Evolutionary conservation across 2,888 invertebrate species (phyloP).

Genomic region (Ypsolopha scabrella): DNA sequence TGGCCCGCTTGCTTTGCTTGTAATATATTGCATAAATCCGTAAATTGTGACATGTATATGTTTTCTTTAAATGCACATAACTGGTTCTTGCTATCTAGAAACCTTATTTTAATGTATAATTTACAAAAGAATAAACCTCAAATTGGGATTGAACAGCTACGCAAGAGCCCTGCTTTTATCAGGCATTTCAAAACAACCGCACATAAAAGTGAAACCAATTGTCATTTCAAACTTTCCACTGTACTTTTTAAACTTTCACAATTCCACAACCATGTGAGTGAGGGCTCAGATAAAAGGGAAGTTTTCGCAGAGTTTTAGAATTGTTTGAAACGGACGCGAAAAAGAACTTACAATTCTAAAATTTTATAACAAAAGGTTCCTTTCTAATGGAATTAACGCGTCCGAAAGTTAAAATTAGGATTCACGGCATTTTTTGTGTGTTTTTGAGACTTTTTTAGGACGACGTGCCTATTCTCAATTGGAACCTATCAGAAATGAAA

Average conservation of each 20-base stretch:
- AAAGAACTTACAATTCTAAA: conserved; percentile 64
- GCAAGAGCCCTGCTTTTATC: neutral
- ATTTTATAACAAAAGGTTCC: conserved; percentile 56
- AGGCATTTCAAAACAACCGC: conserved; percentile 17
- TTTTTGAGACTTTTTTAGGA: neutral
- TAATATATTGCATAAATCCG: too few species aligned
- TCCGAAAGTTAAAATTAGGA: neutral
- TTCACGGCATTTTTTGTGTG: neutral
- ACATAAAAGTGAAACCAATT: conserved; percentile 42
- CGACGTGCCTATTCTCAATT: too few species aligned
- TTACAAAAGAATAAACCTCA: too few species aligned
- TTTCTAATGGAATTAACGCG: conserved; percentile 44
- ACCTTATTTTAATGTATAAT: too few species aligned
- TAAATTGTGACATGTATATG: too few species aligned
- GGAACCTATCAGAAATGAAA: too few species aligned
- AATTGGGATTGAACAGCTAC: neutral
- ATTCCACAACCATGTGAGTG: conserved; percentile 60
- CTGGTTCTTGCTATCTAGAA: too few species aligned
- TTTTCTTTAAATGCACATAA: too few species aligned
- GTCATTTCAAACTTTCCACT: conserved; percentile 42
- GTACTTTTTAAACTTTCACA: conserved; percentile 54
- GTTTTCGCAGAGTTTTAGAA: conserved; percentile 58
- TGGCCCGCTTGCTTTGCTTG: too few species aligned
- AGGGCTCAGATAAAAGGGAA: conserved; percentile 59
- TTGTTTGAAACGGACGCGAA: conserved; percentile 48